Conservation (phyloP, 2,888 invertebrate species). For the Oegoconia quadripuncta region DNA sequence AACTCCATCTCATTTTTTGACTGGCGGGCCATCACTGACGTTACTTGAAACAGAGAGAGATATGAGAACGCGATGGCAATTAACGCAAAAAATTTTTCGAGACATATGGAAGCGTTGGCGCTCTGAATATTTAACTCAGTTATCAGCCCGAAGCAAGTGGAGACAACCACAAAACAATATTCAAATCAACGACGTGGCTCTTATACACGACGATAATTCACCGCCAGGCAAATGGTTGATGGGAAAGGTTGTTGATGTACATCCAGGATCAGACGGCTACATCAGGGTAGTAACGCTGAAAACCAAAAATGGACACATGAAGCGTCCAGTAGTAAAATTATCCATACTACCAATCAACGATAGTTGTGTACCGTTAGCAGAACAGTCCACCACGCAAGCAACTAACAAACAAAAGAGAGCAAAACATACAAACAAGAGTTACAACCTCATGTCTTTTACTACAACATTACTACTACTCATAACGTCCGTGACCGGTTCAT, state of each 20-base stretch:
- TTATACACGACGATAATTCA: constrained; percentile 16
- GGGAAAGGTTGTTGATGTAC: constrained; percentile 12
- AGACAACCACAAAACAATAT: constrained; percentile 4
- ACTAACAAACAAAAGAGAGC: not conserved
- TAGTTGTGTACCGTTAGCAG: too few species aligned
- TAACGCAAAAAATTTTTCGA: constrained; percentile 1
- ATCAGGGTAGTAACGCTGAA: constrained; percentile 17
- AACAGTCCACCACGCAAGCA: not conserved
- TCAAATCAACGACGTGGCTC: constrained; percentile 9
- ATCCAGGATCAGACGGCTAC: constrained; percentile 14
- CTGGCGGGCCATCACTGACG: constrained; percentile 1
- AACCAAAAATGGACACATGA: constrained; percentile 11
- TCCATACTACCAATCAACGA: constrained; percentile 7
- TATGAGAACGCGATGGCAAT: constrained; percentile 17
- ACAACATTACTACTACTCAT: too few species aligned
- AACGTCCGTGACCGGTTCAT: too few species aligned
- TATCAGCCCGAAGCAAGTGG: constrained; percentile 7
- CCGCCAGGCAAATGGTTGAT: constrained; percentile 18
- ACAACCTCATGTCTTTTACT: not conserved
- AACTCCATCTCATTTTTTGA: constrained; percentile 14
- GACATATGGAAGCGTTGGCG: constrained; percentile 6
- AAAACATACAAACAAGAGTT: not conserved
- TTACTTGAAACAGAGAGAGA: constrained; percentile 13
- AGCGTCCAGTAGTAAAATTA: constrained; percentile 15
- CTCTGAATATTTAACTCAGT: not conserved